Base-by-base conservation (phyloP, 2,888 invertebrate genomes). In the Tipula unca region DNA sequence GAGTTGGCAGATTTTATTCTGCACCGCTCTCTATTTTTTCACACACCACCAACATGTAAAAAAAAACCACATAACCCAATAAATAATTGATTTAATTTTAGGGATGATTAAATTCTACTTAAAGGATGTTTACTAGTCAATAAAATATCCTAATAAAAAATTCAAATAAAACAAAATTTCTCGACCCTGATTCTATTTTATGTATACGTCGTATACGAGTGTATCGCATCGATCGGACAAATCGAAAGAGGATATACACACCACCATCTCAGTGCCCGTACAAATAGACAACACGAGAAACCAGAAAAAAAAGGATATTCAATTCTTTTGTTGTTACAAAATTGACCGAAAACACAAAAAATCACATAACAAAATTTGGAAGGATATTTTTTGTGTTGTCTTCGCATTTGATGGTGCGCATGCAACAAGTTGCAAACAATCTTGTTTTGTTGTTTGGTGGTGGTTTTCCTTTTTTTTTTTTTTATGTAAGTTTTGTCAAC, bases 31-130 rank as follows among this genome's bases (percentile, higher is more conserved):
- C 25, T 69, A 69, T 25, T 69, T 69, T 69, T 69, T 69, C 69
- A 69, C 69, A 69, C 69, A 69, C 25, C 69, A 69, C 17, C 17
- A 25, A 25, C 13, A 1, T 8, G 8, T 10, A 3, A 10, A 25
- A 1, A 25, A 25, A 25, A 25, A 69, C 20, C 25, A 69, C 69
- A 69, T 69, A 69, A 69, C 69, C 69, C 69, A 69, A 69, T 69
- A 69, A 69, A 69, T 69, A 69, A 69, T 69, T 69, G 69, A 69
- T 69, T 69, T 69, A 69, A 69, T 69, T 69, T 69, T 69, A 69
- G 69, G 69, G 69, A 69, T 69, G 69, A 69, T 69, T 69, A 69
- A 69, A 69, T 69, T 69, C 69, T 69, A 69, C 69, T 69, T 69
- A 69, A 25, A 69, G 69, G 69, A 69, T 69, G 69, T 69, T 69